A percentile compares a stretch with the other conserved stretches of the same genome.
Conservation (phyloP, 2,888 invertebrate species). For the Drosophila setosimentum region DNA sequence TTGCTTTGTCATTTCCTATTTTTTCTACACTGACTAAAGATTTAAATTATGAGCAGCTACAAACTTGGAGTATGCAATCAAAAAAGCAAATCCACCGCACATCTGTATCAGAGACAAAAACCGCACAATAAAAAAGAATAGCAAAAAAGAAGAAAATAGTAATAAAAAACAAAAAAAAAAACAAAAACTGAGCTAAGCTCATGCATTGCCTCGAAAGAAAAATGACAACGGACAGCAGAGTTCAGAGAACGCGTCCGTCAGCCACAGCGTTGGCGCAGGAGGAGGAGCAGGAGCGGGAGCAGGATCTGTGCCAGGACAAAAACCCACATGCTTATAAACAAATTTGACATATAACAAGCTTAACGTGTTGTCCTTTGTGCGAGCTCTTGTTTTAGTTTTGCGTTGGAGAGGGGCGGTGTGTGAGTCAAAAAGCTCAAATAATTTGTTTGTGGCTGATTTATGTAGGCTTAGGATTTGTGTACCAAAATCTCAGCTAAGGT, state of each 20-base stretch:
- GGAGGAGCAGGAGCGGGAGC: no score
- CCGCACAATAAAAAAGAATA: constrained; percentile 40
- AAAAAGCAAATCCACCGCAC: constrained; percentile 42
- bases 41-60: constrained; percentile 50
- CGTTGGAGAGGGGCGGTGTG: constrained; percentile 1
- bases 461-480: constrained; percentile 58
- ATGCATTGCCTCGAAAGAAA: constrained; percentile 39
- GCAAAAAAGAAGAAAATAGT: constrained; percentile 12
- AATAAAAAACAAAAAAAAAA: no score
- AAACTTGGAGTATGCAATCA: constrained; percentile 46
- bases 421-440: constrained; percentile 53
- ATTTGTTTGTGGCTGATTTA: constrained; percentile 73
- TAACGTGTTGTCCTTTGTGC: constrained; percentile 69
- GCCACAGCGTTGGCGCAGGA: constrained; percentile 11
- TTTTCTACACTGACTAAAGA: constrained; percentile 19
- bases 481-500: constrained; percentile 20
- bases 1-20: constrained; percentile 14
- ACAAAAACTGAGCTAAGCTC: constrained; percentile 44
- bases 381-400: constrained; percentile 35
- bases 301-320: constrained; percentile 27
- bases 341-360: constrained; percentile 77
- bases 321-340: constrained; percentile 60
- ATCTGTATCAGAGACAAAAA: constrained; percentile 25
- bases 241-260: constrained; percentile 48
- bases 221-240: constrained; percentile 49